phyloP scores from a whole-genome alignment of 2,113 vertebrate genomes.

The Gobiocypris rarus region DNA sequence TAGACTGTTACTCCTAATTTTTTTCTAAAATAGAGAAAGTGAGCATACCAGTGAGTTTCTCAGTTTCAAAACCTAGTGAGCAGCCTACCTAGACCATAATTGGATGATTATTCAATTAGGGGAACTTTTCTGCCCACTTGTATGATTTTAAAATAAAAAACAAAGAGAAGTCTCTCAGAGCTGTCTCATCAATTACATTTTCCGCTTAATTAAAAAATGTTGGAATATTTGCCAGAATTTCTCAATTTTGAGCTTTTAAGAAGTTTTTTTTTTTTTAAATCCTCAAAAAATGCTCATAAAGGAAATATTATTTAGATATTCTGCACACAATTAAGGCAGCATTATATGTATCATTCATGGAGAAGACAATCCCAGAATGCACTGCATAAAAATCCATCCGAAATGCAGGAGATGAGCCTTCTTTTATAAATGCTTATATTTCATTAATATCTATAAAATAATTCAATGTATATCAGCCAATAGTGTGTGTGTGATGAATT shows the following conservation, averaged over 20 bases:
- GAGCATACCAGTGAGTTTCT: neutral
- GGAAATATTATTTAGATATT: neutral
- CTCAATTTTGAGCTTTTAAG: too few relatives aligned
- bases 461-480: neutral
- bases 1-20: neutral
- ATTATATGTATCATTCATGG: too few relatives aligned
- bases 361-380: neutral
- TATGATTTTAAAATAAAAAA: neutral
- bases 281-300: neutral
- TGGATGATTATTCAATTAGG: neutral
- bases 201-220: neutral
- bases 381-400: neutral
- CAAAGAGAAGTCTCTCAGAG: neutral
- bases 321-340: neutral
- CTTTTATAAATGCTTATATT: too few relatives aligned
- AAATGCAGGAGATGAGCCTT: too few relatives aligned
- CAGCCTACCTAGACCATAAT: conserved; percentile 13
- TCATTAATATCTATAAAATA: too few relatives aligned
- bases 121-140: neutral
- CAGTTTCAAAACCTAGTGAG: neutral
- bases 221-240: too few relatives aligned
- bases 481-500: neutral
- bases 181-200: neutral
- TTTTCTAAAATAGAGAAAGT: too few relatives aligned
- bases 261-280: too few relatives aligned